Percentiles rank a stretch among this genome's conserved stretches.
Evolutionary conservation across 2,888 invertebrate genomes (phyloP).

Genomic region (Himalopsyche anomala): DNA sequence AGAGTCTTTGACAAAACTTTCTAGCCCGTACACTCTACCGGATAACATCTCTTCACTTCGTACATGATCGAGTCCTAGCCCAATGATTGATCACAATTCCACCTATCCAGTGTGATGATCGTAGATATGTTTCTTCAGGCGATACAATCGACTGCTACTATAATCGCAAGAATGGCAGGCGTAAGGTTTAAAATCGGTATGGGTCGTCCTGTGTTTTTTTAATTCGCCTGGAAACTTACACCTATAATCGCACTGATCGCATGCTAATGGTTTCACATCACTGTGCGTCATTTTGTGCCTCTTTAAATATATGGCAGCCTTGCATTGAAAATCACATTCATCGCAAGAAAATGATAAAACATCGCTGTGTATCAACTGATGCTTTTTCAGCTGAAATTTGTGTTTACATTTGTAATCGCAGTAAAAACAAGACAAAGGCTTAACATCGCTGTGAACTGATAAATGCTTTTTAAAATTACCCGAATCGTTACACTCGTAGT

Average conservation of each 20-base stretch:
- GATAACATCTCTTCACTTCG: too few relatives aligned
- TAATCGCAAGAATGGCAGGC: slow-evolving; percentile 9
- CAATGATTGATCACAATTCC: too few relatives aligned
- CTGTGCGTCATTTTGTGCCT: slow-evolving; percentile 4
- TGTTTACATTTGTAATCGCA: slow-evolving; percentile 34
- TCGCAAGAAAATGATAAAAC: not conserved
- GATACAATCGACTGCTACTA: slow-evolving; percentile 24
- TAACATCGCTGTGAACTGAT: slow-evolving; percentile 52
- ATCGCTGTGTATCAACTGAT: slow-evolving; percentile 6
- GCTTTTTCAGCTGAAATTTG: not conserved
- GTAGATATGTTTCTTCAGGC: slow-evolving; percentile 1
- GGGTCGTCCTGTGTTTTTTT: slow-evolving; percentile 5
- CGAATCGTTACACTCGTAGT: slow-evolving; percentile 28
- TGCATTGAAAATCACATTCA: slow-evolving; percentile 27
- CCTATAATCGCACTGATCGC: slow-evolving; percentile 14
- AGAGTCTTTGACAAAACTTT: too few relatives aligned
- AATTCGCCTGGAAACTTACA: slow-evolving; percentile 17
- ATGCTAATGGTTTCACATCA: not conserved
- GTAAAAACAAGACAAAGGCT: slow-evolving; percentile 25
- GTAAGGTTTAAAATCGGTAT: slow-evolving; percentile 23
- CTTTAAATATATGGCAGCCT: not conserved
- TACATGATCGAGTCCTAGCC: too few relatives aligned
- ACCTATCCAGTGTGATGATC: slow-evolving; percentile 30
- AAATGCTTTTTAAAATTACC: slow-evolving; percentile 41
- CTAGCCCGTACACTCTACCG: too few relatives aligned